Base-by-base conservation (phyloP, 2,888 invertebrate genomes). In the Pristionchus arcanus region DNA sequence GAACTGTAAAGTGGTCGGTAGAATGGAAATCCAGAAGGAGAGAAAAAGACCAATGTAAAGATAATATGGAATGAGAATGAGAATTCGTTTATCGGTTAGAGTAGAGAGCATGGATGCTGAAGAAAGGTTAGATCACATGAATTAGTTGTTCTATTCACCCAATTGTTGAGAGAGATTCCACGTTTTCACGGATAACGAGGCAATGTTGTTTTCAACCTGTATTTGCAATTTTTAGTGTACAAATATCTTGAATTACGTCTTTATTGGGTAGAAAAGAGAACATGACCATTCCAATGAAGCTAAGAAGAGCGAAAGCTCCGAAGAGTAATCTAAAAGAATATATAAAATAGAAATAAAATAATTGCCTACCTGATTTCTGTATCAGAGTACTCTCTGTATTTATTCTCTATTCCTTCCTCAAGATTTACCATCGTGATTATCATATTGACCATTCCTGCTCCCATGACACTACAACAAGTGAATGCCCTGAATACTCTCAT, bases 21-120 rank as follows among this genome's bases (percentile, higher is more conserved):
- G 53, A 25, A 88, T 74, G 3, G 71, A 74, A 25, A 63, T 74
- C 74, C 74, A 74, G 74, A 88, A 88, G 19, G 87, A 74, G 25
- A 63, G 55, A 42, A 63, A 88, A 4, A 88, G 31, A 16, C 87
- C 87, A 15, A 88, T 53, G 74, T 88, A 88, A 34, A 88, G 87
- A 25, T 88, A 88, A 15, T 55, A 88, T 2, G 87, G 87, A 21
- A 74, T 25, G 55, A 88, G 71, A 63, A 88, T 71, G 25, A 88
- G 55, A 11, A 74, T 55, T 74, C 87, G 87, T 1, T 25, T 71
- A 31, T 88, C 74, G 55, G 31, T 34, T 4, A 88, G 87, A 13
- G 55, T 59, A 3, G 31, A 31, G 13, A 74, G 9, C 74, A 55
- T 88, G 13, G 55, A 88, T 9, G 21, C 87, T 88, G 74, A 37